These are phyloP conservation scores for Morbakka virulenta DNA, from an alignment of 30 jellyfish, hydroid and myxozoan species.

Conservation along the genomic window DNA sequence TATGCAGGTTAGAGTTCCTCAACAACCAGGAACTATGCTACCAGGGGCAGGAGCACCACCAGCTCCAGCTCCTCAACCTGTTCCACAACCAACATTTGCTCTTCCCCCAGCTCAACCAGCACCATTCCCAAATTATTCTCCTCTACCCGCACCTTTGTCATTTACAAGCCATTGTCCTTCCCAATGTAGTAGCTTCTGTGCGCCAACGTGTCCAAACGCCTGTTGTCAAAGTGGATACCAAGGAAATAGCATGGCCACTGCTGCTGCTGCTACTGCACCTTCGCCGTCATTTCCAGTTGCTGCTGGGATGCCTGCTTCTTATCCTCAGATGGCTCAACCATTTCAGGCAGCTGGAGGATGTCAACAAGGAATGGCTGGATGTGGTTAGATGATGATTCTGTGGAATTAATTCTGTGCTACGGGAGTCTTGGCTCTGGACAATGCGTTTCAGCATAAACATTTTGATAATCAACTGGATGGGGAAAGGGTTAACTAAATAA, in stretches of 20 bases:
- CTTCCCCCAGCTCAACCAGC: slow-evolving; percentile 68
- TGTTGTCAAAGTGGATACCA: slow-evolving; percentile 56
- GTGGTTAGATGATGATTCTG: too few species aligned
- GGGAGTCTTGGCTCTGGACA: too few species aligned
- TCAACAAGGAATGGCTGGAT: too few species aligned
- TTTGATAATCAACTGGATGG: too few species aligned
- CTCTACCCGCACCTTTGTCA: slow-evolving; percentile 37
- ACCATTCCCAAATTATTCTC: slow-evolving; percentile 58
- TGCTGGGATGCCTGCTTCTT: too few species aligned
- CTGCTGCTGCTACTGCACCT: slow-evolving; percentile 16
- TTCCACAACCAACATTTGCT: slow-evolving; percentile 38
- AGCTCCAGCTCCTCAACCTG: slow-evolving; percentile 52
- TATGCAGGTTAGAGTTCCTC: slow-evolving; percentile 47
- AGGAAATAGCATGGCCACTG: slow-evolving; percentile 7
- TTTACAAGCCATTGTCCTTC: slow-evolving; percentile 67
- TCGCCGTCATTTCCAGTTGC: too few species aligned
- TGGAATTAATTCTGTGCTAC: too few species aligned
- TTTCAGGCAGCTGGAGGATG: too few species aligned
- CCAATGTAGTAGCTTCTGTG: slow-evolving; percentile 73
- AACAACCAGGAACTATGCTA: slow-evolving; percentile 35
- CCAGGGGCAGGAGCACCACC: slow-evolving; percentile 82
- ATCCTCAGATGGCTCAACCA: too few species aligned
- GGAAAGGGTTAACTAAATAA: too few species aligned
- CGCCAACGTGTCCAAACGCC: slow-evolving; percentile 82
- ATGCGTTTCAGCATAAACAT: too few species aligned